A percentile compares a stretch with the other conserved stretches of the same genome.
These are phyloP conservation scores for Poeciliopsis turneri DNA, from an alignment of 2,797 vertebrate species.

Conservation along the genomic window DNA sequence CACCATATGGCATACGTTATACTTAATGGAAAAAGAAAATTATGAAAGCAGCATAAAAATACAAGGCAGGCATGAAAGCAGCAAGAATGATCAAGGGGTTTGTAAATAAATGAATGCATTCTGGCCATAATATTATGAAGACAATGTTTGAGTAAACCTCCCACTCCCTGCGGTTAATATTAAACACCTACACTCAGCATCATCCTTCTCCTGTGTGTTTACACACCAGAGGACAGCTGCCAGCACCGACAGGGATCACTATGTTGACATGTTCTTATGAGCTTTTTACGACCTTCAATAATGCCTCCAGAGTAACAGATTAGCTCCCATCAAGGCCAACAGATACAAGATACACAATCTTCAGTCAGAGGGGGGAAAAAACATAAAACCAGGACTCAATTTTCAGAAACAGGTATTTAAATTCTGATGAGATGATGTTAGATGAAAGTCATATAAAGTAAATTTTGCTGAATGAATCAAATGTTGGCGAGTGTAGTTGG, in stretches of 20 bases:
- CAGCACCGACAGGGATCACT: slow-evolving; percentile 44
- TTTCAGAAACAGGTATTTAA: slow-evolving; percentile 50
- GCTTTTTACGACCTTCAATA: slow-evolving; percentile 45
- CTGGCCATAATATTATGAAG: slow-evolving; percentile 27
- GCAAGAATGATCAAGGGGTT: slow-evolving; percentile 35
- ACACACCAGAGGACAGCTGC: slow-evolving; percentile 38
- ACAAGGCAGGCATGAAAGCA: slow-evolving; percentile 29
- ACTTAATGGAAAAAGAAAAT: slow-evolving; percentile 33
- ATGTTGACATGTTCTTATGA: slow-evolving; percentile 48
- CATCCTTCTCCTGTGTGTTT: slow-evolving; percentile 17
- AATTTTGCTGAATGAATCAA: slow-evolving; percentile 7
- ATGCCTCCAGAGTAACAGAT: slow-evolving; percentile 37
- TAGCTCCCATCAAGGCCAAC: slow-evolving; percentile 31
- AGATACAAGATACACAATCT: slow-evolving; percentile 17
- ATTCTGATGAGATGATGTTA: slow-evolving; percentile 33
- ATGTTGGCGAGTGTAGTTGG: slow-evolving; percentile 14
- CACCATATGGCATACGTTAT: slow-evolving; percentile 11
- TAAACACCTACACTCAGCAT: slow-evolving; percentile 47
- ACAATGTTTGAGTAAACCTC: slow-evolving; percentile 45
- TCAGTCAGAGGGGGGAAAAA: slow-evolving; percentile 12
- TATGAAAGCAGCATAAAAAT: slow-evolving; percentile 23
- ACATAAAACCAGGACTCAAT: slow-evolving; percentile 11
- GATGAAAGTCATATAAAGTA: background rate
- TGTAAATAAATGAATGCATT: slow-evolving; percentile 40
- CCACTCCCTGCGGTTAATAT: slow-evolving; percentile 51